phyloP scores from a whole-genome alignment of 2,113 vertebrate genomes.

The Vanacampus margaritifer region DNA sequence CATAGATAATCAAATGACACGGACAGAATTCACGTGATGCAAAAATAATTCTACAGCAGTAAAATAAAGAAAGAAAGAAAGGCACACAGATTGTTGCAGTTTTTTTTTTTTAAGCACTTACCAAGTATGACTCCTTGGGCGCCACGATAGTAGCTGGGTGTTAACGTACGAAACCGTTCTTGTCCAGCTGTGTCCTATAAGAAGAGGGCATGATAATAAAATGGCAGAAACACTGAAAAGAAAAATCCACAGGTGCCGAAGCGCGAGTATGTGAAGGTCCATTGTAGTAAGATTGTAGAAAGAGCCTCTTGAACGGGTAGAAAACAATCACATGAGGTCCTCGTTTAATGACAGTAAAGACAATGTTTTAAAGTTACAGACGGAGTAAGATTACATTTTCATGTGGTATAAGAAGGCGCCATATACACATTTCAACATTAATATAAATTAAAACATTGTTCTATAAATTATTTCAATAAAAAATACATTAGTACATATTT shows the following conservation, averaged over 20 bases:
- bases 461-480: too few relatives aligned
- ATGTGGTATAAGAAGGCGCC: too few relatives aligned
- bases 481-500: too few relatives aligned
- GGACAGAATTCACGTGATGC: background rate
- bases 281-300: background rate
- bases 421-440: too few relatives aligned
- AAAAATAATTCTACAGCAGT: background rate
- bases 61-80: background rate
- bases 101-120: constrained; percentile 53
- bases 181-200: constrained; percentile 94
- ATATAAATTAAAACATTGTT: too few relatives aligned
- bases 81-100: background rate
- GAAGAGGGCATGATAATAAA: background rate
- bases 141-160: constrained; percentile 96
- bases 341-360: too few relatives aligned
- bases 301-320: too few relatives aligned
- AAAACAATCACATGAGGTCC: too few relatives aligned
- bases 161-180: constrained; percentile 92
- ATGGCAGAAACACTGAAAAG: too few relatives aligned
- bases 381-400: too few relatives aligned
- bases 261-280: background rate
- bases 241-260: background rate
- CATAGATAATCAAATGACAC: background rate
- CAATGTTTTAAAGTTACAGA: too few relatives aligned
- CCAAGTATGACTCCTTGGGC: constrained; percentile 96